A percentile compares a stretch with the other conserved stretches of the same genome.
Evolutionary conservation across 2,113 vertebrate genomes (phyloP).

Genomic region (Ramphastos sulfuratus): DNA sequence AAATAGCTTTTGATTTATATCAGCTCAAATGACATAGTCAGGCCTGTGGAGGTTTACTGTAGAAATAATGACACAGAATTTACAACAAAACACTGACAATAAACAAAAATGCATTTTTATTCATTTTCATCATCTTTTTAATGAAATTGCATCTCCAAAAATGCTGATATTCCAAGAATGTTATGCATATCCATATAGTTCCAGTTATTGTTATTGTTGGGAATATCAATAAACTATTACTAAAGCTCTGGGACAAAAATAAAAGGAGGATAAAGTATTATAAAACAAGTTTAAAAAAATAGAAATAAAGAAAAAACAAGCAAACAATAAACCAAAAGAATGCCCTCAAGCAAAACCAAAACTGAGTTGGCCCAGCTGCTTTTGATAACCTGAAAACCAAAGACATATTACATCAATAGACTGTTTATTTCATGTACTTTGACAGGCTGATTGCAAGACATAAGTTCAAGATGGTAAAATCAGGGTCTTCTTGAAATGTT

Average conservation of each 20-base stretch:
- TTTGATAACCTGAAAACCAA: background rate
- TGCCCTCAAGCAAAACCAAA: background rate
- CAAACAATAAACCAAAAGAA: background rate
- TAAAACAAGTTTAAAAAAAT: background rate
- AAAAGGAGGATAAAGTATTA: background rate
- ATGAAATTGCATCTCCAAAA: background rate
- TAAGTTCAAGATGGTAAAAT: background rate
- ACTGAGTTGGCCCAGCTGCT: background rate
- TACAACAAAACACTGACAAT: background rate
- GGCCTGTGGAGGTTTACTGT: background rate
- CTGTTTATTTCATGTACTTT: background rate
- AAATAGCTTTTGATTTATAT: background rate
- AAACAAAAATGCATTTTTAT: background rate
- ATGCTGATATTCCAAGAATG: background rate
- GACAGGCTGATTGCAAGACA: background rate
- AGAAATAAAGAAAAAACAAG: background rate
- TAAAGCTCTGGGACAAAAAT: background rate
- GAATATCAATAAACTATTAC: background rate
- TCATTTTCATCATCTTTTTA: background rate
- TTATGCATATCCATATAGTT: background rate
- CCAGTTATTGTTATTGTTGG: background rate
- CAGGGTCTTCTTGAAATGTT: background rate
- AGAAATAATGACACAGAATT: background rate
- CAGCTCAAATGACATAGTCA: background rate
- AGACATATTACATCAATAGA: background rate